Base-by-base conservation (phyloP, 1,140 invertebrate species). In the Planococcus citri region DNA sequence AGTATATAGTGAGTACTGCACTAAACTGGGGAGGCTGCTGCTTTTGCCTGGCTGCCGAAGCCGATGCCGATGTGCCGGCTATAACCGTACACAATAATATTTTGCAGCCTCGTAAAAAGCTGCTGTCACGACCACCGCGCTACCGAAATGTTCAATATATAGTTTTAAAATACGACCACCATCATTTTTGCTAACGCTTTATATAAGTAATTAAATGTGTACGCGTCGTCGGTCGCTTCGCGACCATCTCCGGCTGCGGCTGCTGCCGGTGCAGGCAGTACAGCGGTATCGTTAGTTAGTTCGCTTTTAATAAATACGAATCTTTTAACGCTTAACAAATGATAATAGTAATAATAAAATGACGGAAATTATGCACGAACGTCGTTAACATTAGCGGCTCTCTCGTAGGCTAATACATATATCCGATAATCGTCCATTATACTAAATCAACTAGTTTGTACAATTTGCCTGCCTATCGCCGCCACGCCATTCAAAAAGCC, bases 301-400 rank as follows among this genome's bases (percentile, higher is more conserved):
- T 64, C 25, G 20, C 25, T 64, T 64, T 64, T 64, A 64, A 64
- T 64, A 64, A 25, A 64, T 64, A 25, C 60, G 60, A 64, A 64
- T 64, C 60, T 64, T 64, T 64, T 64, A 64, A 64, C 60, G 10
- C 2, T 64, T 64, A 64, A 24, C 60, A 64, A 64, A 64, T 51
- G 41, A 51, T 51, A 64, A 64, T 64, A 64, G 21, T 64, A 64
- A 64, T 64, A 64, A 64, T 64, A 64, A 64, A 64, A 64, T 64
- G 60, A 25, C 25, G 60, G 25, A 64, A 64, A 64, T 51, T 51
- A 51, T 51, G 41, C 60, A 64, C 10, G 2, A 25, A 64, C 25
- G 25, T 64, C 25, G 60, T 64, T 64, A 64, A 64, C 25, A 27
- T 64, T 25, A 25, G 21, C 60, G 21, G 60, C 60, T n/a, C 60